Conservation (phyloP, 2,797 vertebrate species). For the Brachyalestes nurse region DNA sequence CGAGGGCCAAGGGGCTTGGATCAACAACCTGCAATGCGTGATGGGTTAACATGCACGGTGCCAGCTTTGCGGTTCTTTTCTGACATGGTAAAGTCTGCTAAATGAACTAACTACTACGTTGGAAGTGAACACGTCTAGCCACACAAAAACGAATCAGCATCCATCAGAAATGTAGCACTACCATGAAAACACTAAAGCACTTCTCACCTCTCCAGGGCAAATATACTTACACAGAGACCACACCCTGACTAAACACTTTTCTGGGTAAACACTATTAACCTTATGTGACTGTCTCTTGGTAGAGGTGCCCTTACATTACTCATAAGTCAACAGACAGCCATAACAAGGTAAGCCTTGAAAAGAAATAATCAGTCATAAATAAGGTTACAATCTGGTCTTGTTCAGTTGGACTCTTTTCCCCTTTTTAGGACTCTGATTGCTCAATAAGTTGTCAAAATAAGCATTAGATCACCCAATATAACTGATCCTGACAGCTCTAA, state of each 20-base stretch:
- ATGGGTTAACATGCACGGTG: background rate
- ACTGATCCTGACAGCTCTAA: background rate
- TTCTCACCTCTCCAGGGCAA: background rate
- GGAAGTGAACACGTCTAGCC: background rate
- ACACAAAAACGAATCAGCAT: background rate
- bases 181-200: background rate
- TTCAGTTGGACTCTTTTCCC: background rate
- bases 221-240: background rate
- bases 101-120: background rate
- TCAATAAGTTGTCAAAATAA: background rate
- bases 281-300: slow-evolving; percentile 1
- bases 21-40: background rate
- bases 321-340: background rate
- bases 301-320: background rate
- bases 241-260: slow-evolving; percentile 5
- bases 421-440: background rate
- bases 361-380: background rate
- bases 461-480: background rate
- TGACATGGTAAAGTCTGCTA: background rate
- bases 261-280: background rate
- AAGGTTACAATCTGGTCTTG: background rate
- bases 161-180: background rate
- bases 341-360: slow-evolving; percentile 26
- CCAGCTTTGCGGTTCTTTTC: background rate
- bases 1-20: background rate